phyloP scores from a whole-genome alignment of 30 jellyfish, hydroid and myxozoan genomes.

The Nemopilema nomurai region DNA sequence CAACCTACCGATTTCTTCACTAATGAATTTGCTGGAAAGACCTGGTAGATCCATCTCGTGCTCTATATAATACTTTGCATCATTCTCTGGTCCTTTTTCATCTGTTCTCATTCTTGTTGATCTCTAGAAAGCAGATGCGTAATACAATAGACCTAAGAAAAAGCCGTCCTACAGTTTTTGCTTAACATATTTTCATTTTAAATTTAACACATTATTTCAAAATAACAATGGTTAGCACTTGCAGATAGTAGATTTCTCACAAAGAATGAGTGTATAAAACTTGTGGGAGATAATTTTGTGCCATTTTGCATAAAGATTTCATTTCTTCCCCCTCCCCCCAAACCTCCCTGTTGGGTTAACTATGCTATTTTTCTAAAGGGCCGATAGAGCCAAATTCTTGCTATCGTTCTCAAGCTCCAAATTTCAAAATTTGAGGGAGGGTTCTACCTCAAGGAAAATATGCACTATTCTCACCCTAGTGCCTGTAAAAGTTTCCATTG shows the following conservation, averaged over 20 bases:
- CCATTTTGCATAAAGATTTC: background rate
- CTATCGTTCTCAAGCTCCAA: background rate
- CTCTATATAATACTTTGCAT: background rate
- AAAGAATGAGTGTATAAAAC: background rate
- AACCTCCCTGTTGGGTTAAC: background rate
- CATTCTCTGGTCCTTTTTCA: background rate
- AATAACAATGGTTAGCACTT: background rate
- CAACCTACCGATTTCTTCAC: background rate
- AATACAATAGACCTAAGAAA: background rate
- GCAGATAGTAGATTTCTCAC: background rate
- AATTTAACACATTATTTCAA: background rate
- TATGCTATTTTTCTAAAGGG: background rate
- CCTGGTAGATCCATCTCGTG: background rate
- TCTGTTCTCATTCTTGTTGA: background rate
- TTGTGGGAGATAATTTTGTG: background rate
- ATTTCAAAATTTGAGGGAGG: background rate
- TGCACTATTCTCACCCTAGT: background rate
- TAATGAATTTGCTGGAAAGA: background rate
- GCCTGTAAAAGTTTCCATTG: background rate
- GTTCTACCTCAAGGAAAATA: background rate
- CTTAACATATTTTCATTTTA: background rate
- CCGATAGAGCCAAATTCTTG: background rate
- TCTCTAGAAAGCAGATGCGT: background rate
- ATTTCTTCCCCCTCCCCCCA: background rate
- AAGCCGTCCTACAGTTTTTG: background rate